Percentiles rank a stretch among this genome's conserved stretches.
These are phyloP conservation scores for Drosophila greeni DNA, from an alignment of 2,888 invertebrate species.

Conservation along the genomic window DNA sequence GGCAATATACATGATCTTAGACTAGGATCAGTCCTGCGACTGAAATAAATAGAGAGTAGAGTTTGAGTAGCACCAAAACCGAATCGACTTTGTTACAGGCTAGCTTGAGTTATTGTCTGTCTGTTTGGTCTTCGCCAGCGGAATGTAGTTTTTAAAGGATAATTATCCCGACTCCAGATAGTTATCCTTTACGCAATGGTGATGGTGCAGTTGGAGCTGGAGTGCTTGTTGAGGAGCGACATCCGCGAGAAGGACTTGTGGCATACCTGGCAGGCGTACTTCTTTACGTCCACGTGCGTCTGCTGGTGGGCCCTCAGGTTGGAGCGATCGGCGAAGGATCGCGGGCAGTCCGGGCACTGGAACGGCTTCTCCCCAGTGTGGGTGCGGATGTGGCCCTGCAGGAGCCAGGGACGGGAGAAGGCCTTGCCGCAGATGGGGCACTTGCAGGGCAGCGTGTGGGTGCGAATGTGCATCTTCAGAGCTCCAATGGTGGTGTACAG, in stretches of 20 bases:
- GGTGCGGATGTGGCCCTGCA: conserved; percentile 78
- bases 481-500: conserved; percentile 78
- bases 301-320: conserved; percentile 78
- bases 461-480: conserved; percentile 78
- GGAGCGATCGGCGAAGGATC: conserved; percentile 79
- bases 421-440: conserved; percentile 78
- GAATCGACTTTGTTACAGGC: conserved; percentile 47
- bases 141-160: too few relatives aligned
- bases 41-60: conserved; percentile 54
- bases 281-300: conserved; percentile 78
- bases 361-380: conserved; percentile 79
- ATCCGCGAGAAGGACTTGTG: conserved; percentile 78
- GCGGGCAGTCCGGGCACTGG: conserved; percentile 76
- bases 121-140: conserved; percentile 64
- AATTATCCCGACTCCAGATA: too few relatives aligned
- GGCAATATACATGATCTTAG: conserved; percentile 60
- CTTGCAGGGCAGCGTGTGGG: conserved; percentile 78
- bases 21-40: conserved; percentile 22
- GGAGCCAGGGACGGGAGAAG: conserved; percentile 78
- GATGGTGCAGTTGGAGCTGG: conserved; percentile 76
- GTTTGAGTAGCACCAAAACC: conserved; percentile 57
- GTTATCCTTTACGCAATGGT: conserved; percentile 73
- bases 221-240: conserved; percentile 78
- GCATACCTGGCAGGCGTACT: conserved; percentile 77
- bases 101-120: conserved; percentile 50